Evolutionary conservation across 1,140 invertebrate species (phyloP), one percentile per base, ranked within the genome.

Genomic region (Drosophila saltans): DNA sequence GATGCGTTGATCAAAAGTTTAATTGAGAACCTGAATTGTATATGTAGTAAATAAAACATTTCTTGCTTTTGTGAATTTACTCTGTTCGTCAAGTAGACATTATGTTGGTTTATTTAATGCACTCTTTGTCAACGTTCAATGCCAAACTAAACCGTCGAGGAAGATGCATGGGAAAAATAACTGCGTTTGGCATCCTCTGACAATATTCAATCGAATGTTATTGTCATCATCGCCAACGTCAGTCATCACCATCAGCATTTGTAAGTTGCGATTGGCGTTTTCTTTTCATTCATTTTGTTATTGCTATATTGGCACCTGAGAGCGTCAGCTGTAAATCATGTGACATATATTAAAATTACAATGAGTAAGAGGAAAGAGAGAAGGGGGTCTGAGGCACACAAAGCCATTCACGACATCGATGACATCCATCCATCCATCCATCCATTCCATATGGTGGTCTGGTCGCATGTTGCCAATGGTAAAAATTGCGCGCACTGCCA

Each of bases 301-400:
- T 52, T 36, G 39, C n/a, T 52, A 65, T 39, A 36, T 41, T 66
- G 36, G 39, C 52, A 65, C 43, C 21, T 30, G 36, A 72, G 11
- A 36, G 39, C 9, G 24, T 36, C 9, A 78, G 75, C 76, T 78
- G 75, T 72, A 61, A 72, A 72, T 78, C 75, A 78, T 72, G 69
- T 72, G 69, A 78, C 60, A 72, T 45, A 66, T 78, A 72, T 78
- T 69, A 66, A 78, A 65, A 78, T 69, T 60, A 73, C 75, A 78
- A 79, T 73, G 41, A 66, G 16, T 16, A 16, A 16, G 16, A 16
- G 16, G 16, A 16, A 16, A 16, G 16, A 16, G 16, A 16, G 16
- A 16, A 16, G 0, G 16, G 16, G 62, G 62, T 41, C 28, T 52
- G 43, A 52, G 8, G 6, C 2, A 5, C 21, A 72, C n/a, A 55